Percentiles rank a stretch among this genome's conserved stretches.
phyloP scores from a whole-genome alignment of 2,113 vertebrate genomes.

The Mus spicilegus region DNA sequence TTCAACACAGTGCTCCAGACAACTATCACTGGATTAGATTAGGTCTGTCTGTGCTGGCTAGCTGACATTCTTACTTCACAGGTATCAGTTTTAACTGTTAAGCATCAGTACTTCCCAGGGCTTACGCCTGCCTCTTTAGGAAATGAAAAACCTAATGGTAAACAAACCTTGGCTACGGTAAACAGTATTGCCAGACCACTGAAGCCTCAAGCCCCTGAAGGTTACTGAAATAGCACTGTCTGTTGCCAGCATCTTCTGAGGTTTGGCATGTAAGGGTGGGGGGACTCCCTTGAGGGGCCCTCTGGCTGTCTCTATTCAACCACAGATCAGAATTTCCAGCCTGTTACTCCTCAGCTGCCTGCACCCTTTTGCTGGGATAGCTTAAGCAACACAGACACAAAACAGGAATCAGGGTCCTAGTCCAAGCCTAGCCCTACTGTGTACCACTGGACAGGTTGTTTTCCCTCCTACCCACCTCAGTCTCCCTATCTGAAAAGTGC shows the following conservation, averaged over 20 bases:
- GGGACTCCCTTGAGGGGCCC: slow-evolving; percentile 45
- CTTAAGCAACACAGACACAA: not conserved
- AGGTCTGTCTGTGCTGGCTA: not conserved
- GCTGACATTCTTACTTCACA: not conserved
- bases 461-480: not conserved
- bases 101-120: not conserved
- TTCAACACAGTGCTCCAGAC: not conserved
- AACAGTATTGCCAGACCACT: slow-evolving; percentile 63
- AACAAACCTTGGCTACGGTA: slow-evolving; percentile 39
- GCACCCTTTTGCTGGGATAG: slow-evolving; percentile 31
- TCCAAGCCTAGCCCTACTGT: not conserved
- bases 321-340: slow-evolving; percentile 77
- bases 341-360: slow-evolving; percentile 48
- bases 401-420: not conserved
- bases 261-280: slow-evolving; percentile 63
- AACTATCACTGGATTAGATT: not conserved
- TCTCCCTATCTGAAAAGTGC: not conserved
- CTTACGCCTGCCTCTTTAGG: slow-evolving; percentile 57
- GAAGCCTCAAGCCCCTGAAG: slow-evolving; percentile 33
- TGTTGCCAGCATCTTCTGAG: slow-evolving; percentile 72
- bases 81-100: slow-evolving; percentile 1
- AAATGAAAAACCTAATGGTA: slow-evolving; percentile 64
- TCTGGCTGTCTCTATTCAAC: slow-evolving; percentile 60
- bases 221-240: slow-evolving; percentile 65
- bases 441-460: accelerated